A percentile compares a stretch with the other conserved stretches of the same genome.
phyloP scores from a whole-genome alignment of 37 sponge, comb jelly and placozoan species.

The Halichondria panicea region DNA sequence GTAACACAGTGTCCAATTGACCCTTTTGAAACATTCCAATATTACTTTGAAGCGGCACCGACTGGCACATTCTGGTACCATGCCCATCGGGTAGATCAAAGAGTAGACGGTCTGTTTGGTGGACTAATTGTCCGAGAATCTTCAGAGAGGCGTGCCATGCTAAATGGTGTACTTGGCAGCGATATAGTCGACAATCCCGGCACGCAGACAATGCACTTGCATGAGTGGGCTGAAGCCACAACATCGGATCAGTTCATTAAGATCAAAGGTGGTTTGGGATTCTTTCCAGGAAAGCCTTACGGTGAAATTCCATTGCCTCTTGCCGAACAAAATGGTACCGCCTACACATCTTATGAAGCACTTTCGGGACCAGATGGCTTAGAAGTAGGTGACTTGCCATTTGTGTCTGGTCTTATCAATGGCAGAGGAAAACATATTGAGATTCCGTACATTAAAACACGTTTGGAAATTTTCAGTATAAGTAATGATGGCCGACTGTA shows the following conservation, averaged over 20 bases:
- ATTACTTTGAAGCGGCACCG: conserved; percentile 49
- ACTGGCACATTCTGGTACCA: conserved; percentile 91
- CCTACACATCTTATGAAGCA: conserved; percentile 8
- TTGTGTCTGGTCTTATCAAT: conserved; percentile 76
- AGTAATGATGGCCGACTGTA: conserved; percentile 45
- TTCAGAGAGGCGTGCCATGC: neutral
- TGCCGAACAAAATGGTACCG: conserved; percentile 3
- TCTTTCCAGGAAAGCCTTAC: conserved; percentile 8
- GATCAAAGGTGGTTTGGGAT: conserved; percentile 18
- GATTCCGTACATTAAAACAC: conserved; percentile 26
- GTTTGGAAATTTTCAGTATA: conserved; percentile 48
- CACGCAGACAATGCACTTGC: conserved; percentile 48
- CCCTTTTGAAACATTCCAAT: conserved; percentile 54
- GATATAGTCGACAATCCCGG: conserved; percentile 51
- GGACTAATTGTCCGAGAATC: conserved; percentile 58
- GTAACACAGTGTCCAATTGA: conserved; percentile 82
- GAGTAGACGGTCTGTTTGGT: conserved; percentile 70
- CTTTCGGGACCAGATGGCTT: conserved; percentile 48
- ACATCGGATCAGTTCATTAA: conserved; percentile 33
- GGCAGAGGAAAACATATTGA: conserved; percentile 56
- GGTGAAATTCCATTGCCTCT: conserved; percentile 34
- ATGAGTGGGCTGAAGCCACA: conserved; percentile 50
- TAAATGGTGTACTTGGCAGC: neutral
- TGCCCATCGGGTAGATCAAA: conserved; percentile 65
- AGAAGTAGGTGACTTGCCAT: conserved; percentile 35